phyloP scores from a whole-genome alignment of 30 jellyfish, hydroid and myxozoan species.

The Pseudorhiza aurosa region DNA sequence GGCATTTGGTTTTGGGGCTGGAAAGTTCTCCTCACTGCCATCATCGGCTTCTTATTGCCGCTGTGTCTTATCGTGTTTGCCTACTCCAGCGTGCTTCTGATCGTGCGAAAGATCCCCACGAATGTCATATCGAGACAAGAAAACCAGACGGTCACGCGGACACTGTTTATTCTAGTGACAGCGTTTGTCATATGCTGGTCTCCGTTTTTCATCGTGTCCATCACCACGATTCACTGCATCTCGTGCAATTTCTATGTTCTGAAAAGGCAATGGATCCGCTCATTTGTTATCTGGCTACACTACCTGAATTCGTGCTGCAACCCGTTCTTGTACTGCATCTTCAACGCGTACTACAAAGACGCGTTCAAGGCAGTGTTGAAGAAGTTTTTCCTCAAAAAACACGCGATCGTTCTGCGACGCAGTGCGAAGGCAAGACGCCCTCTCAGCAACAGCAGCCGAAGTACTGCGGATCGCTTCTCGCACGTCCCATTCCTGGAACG shows the following conservation, averaged over 20 bases:
- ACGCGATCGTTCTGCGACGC: neutral
- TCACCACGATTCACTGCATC: slow-evolving; percentile 49
- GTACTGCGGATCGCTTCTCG: slow-evolving; percentile 56
- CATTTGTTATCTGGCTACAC: slow-evolving; percentile 86
- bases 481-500: slow-evolving; percentile 58
- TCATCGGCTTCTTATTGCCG: slow-evolving; percentile 85
- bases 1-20: slow-evolving; percentile 71
- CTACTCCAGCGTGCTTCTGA: slow-evolving; percentile 48
- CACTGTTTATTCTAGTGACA: slow-evolving; percentile 70
- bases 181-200: slow-evolving; percentile 91
- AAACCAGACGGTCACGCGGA: slow-evolving; percentile 67
- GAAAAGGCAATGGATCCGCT: slow-evolving; percentile 79
- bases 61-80: slow-evolving; percentile 71
- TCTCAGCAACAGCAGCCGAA: slow-evolving; percentile 39
- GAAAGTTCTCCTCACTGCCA: slow-evolving; percentile 49
- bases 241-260: slow-evolving; percentile 42
- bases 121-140: slow-evolving; percentile 80
- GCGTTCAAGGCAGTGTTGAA: slow-evolving; percentile 81
- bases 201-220: slow-evolving; percentile 78
- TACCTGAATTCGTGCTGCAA: slow-evolving; percentile 89
- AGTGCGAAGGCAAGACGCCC: slow-evolving; percentile 3
- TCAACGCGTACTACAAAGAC: slow-evolving; percentile 90
- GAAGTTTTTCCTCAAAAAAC: slow-evolving; percentile 51
- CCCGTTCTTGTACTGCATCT: slow-evolving; percentile 93
- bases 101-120: slow-evolving; percentile 70